phyloP scores from a whole-genome alignment of 2,113 vertebrate species.

The Ptilorrhoa leucosticta region DNA sequence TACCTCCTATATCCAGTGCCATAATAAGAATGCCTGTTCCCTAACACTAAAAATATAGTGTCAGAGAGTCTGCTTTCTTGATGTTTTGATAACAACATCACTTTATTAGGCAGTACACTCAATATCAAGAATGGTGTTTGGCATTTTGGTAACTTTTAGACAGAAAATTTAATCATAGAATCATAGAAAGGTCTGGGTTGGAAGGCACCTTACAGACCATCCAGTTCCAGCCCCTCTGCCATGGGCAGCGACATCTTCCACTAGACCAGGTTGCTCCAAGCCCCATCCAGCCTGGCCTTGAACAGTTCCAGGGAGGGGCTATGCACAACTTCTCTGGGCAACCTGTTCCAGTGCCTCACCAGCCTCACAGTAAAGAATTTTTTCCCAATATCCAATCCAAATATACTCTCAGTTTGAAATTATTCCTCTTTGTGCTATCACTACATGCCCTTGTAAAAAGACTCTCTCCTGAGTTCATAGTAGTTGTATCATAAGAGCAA shows the following conservation, averaged over 20 bases:
- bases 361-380: neutral
- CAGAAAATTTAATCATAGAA: neutral
- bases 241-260: too few relatives aligned
- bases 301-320: neutral
- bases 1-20: rapidly evolving
- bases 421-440: neutral
- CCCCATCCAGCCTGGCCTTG: neutral
- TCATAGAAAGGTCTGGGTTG: neutral
- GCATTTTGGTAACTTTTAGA: neutral
- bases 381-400: neutral
- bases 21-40: neutral
- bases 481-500: neutral
- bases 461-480: neutral
- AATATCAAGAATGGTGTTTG: neutral
- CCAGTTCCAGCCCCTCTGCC: neutral
- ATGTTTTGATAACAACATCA: neutral
- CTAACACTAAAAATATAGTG: neutral
- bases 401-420: neutral
- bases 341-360: neutral
- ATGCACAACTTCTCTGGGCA: neutral
- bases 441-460: neutral
- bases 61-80: neutral
- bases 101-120: neutral
- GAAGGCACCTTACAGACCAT: neutral
- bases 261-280: neutral